A percentile compares a stretch with the other conserved stretches of the same genome.
Evolutionary conservation across 2,888 invertebrate species (phyloP).

Genomic region (Limenitis camilla): DNA sequence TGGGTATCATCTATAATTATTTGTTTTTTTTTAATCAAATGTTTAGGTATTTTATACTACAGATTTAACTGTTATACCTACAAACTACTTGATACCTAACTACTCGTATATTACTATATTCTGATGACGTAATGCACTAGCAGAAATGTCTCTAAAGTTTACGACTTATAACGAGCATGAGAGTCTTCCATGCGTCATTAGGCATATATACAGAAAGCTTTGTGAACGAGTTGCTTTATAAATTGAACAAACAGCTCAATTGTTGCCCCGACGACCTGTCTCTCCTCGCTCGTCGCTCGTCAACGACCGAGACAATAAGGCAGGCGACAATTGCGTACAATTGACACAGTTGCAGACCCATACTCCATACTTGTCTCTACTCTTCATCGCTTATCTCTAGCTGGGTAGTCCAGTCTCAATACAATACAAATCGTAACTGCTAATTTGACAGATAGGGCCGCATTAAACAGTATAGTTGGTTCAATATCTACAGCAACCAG

Average conservation of each 20-base stretch:
- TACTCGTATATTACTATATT: too few species aligned
- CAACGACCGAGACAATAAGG: conserved; percentile 19
- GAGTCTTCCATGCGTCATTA: conserved; percentile 22
- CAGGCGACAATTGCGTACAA: conserved; percentile 21
- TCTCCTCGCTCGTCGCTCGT: conserved; percentile 9
- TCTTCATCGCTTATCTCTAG: neutral
- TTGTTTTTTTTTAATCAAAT: too few species aligned
- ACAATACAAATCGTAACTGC: too few species aligned
- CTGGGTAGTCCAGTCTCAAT: neutral
- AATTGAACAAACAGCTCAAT: conserved; percentile 25
- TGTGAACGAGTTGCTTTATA: conserved; percentile 22
- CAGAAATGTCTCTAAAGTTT: conserved; percentile 15
- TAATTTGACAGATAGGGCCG: too few species aligned
- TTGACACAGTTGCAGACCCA: conserved; percentile 21
- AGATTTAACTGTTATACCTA: too few species aligned
- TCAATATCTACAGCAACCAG: too few species aligned
- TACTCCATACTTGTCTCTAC: conserved; percentile 8
- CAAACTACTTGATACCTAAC: too few species aligned
- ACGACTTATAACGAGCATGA: conserved; percentile 16
- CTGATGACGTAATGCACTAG: conserved; percentile 5
- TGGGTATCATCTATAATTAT: too few species aligned
- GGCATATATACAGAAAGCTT: conserved; percentile 18
- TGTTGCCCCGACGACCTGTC: conserved; percentile 20
- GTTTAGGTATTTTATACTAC: too few species aligned
- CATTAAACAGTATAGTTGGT: too few species aligned